Evolutionary conservation across 2,113 vertebrate genomes (phyloP).

Genomic region (Felis chaus): DNA sequence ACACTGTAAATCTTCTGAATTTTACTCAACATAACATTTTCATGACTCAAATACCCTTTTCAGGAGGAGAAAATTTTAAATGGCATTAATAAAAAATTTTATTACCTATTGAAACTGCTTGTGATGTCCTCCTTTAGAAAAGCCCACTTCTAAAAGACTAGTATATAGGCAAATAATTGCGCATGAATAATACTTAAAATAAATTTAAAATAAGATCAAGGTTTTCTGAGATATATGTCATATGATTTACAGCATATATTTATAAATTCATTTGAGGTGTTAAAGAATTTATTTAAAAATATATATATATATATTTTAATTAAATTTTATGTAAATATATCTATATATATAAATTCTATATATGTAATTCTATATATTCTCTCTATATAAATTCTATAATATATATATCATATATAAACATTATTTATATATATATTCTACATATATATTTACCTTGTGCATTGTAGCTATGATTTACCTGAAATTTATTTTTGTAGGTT

Average conservation of each 20-base stretch:
- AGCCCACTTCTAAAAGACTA: not conserved
- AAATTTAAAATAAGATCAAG: not conserved
- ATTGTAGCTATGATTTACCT: not conserved
- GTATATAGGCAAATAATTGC: not conserved
- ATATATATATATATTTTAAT: not conserved
- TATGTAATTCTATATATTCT: too few species aligned
- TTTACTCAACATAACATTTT: conserved; percentile 35
- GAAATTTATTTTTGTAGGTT: not conserved
- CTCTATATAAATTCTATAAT: not conserved
- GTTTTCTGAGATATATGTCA: not conserved
- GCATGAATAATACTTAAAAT: conserved; percentile 22
- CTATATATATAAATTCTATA: not conserved
- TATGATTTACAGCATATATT: not conserved
- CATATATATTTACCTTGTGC: not conserved
- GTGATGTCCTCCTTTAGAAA: not conserved
- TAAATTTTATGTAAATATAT: too few species aligned
- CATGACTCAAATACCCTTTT: not conserved
- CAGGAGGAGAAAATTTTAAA: not conserved
- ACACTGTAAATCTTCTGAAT: not conserved
- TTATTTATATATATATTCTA: not conserved
- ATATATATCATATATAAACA: not conserved
- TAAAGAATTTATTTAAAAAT: not conserved
- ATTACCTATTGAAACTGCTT: conserved; percentile 20
- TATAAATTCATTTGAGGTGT: not conserved
- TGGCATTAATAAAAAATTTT: not conserved